phyloP scores from a whole-genome alignment of 1,140 invertebrate species.

The Hyles euphorbiae region DNA sequence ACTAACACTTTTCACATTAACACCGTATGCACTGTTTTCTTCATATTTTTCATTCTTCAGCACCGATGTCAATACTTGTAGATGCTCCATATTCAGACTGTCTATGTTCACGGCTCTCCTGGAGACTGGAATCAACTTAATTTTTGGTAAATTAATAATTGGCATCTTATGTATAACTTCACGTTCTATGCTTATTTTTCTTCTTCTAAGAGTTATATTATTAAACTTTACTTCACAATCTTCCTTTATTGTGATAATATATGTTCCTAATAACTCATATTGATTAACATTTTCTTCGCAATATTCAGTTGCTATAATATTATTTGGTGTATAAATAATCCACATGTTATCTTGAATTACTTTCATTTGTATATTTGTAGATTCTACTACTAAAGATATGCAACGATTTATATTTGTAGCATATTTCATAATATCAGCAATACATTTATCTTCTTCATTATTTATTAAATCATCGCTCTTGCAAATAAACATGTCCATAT shows the following conservation, averaged over 20 bases:
- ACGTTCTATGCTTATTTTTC: conserved; percentile 1
- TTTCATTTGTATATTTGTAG: conserved; percentile 28
- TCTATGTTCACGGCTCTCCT: conserved; percentile 5
- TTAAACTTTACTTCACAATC: conserved; percentile 9
- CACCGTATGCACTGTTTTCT: conserved; percentile 6
- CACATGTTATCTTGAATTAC: conserved; percentile 11
- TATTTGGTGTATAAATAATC: conserved; percentile 9
- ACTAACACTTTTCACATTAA: conserved; percentile 6
- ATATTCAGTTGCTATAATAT: conserved; percentile 7
- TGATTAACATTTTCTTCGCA: conserved; percentile 11
- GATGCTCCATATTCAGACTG: conserved; percentile 5
- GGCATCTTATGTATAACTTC: conserved; percentile 5
- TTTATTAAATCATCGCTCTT: conserved; percentile 1
- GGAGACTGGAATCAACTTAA: neutral
- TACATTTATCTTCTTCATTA: conserved; percentile 9
- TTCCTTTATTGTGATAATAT: conserved; percentile 24
- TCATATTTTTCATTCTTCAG: conserved; percentile 7
- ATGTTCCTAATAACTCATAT: conserved; percentile 11
- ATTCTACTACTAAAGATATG: neutral
- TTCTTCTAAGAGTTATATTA: conserved; percentile 2
- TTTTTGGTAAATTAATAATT: conserved; percentile 3
- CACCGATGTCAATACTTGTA: conserved; percentile 4
- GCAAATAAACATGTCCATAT: conserved; percentile 14
- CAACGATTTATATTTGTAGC: conserved; percentile 9
- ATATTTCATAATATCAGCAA: conserved; percentile 14